Conservation (phyloP, 2,797 vertebrate genomes). For the Silurus lanzhouensis region DNA sequence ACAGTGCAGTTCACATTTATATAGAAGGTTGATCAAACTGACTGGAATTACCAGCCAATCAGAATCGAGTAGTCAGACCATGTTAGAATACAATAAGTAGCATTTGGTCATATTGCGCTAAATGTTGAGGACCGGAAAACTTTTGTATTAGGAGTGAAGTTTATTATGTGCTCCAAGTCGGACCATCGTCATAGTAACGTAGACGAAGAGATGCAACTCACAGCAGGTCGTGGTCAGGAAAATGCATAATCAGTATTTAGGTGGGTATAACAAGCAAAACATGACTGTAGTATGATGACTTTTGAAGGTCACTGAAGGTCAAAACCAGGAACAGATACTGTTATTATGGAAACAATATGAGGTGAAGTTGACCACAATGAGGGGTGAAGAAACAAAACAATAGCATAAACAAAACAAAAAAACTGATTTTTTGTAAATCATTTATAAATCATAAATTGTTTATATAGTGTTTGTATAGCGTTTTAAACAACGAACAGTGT, state of each 20-base stretch:
- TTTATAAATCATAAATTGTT: too few relatives aligned
- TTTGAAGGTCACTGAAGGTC: not conserved
- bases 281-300: not conserved
- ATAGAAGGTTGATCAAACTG: too few relatives aligned
- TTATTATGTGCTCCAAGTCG: not conserved
- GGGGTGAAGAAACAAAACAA: not conserved
- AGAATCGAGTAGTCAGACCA: too few relatives aligned
- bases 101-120: too few relatives aligned
- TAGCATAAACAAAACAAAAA: not conserved
- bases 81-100: too few relatives aligned
- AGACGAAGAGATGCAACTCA: not conserved
- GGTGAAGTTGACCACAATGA: not conserved
- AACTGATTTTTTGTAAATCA: too few relatives aligned
- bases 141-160: not conserved
- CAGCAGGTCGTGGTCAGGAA: not conserved
- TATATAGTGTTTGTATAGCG: too few relatives aligned
- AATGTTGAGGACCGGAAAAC: not conserved
- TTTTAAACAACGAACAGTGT: too few relatives aligned
- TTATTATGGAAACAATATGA: not conserved
- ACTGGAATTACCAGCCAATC: too few relatives aligned
- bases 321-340: not conserved
- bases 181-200: not conserved
- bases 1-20: too few relatives aligned
- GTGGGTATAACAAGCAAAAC: not conserved
- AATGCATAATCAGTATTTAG: not conserved